A percentile compares a stretch with the other conserved stretches of the same genome.
Conservation (phyloP, 2,797 vertebrate genomes). For the Calcarius lapponicus region DNA sequence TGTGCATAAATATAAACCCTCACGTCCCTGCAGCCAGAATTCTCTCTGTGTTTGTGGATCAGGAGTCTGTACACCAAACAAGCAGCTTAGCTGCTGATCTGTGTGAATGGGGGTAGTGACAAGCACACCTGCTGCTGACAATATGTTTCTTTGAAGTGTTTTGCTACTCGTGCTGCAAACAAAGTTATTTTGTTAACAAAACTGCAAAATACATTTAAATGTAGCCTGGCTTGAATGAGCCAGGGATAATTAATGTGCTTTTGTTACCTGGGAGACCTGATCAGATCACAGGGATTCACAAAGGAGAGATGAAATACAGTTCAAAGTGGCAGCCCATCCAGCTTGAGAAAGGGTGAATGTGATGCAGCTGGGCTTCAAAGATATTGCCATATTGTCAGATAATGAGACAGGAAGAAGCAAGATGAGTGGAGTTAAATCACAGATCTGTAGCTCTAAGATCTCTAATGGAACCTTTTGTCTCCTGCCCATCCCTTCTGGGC, state of each 20-base stretch:
- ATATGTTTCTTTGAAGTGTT: not conserved
- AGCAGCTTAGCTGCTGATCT: not conserved
- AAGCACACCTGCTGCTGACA: conserved; percentile 13
- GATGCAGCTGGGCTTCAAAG: conserved; percentile 57
- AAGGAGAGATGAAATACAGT: conserved; percentile 38
- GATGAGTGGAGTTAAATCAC: not conserved
- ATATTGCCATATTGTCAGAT: not conserved
- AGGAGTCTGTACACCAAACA: not conserved
- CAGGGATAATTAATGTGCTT: not conserved
- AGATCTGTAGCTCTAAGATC: not conserved
- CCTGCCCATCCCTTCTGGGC: conserved; percentile 12
- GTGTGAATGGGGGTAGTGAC: not conserved
- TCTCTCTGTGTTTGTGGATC: not conserved
- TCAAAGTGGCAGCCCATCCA: conserved; percentile 9
- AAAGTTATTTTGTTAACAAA: not conserved
- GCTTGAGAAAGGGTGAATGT: not conserved
- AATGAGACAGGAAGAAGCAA: conserved; percentile 1
- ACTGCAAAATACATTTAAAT: not conserved
- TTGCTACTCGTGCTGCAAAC: not conserved
- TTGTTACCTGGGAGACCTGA: conserved; percentile 18
- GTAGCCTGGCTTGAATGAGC: not conserved
- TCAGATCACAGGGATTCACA: conserved; percentile 22
- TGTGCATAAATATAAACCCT: not conserved
- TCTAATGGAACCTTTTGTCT: conserved; percentile 33
- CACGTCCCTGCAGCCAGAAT: not conserved